These are phyloP conservation scores for Cyprinus carpio DNA, from an alignment of 2,113 vertebrate genomes.

Conservation along the genomic window DNA sequence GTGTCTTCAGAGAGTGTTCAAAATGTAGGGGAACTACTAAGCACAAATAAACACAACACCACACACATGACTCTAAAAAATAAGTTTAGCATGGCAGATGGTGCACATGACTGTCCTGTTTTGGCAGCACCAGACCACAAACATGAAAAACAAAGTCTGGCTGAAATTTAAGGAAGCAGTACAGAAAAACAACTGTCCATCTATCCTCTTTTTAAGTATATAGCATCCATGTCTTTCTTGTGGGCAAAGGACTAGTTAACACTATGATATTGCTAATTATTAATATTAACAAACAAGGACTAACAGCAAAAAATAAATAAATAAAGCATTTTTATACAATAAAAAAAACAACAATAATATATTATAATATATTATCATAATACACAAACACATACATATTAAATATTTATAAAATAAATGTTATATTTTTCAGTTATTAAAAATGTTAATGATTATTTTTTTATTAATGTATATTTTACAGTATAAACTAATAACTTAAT, in stretches of 20 bases:
- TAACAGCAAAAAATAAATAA: too few relatives aligned
- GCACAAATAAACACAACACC: conserved; percentile 10
- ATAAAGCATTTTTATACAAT: too few relatives aligned
- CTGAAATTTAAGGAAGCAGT: neutral
- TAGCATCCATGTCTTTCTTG: neutral
- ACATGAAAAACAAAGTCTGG: neutral
- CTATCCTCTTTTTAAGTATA: neutral
- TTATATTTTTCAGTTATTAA: too few relatives aligned
- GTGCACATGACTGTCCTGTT: conserved; percentile 25
- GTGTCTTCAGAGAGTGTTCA: neutral
- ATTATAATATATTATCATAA: too few relatives aligned
- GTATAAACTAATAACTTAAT: too few relatives aligned
- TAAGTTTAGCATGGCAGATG: neutral
- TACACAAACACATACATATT: too few relatives aligned
- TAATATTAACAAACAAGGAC: too few relatives aligned
- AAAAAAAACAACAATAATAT: too few relatives aligned
- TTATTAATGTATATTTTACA: too few relatives aligned
- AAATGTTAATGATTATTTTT: too few relatives aligned
- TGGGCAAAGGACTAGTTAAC: neutral
- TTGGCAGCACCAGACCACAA: neutral
- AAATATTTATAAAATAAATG: too few relatives aligned
- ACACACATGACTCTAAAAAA: conserved; percentile 19
- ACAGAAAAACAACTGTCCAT: neutral
- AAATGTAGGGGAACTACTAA: neutral
- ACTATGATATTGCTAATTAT: neutral